phyloP scores from a whole-genome alignment of 2,888 invertebrate species.

The Acanthosoma haemorrhoidale region DNA sequence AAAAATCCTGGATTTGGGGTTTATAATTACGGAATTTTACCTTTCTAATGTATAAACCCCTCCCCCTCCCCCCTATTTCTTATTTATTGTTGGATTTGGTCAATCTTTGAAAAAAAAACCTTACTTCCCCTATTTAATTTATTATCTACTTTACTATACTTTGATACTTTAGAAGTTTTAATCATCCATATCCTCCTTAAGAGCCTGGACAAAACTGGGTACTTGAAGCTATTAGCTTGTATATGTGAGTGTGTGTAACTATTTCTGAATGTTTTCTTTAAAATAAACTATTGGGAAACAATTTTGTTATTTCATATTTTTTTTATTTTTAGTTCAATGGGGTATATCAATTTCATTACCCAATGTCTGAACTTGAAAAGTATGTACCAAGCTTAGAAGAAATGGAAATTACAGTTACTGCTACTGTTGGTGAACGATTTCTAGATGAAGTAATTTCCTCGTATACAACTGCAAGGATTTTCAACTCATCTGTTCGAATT shows the following conservation, averaged over 20 bases:
- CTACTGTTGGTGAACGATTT: slow-evolving; percentile 81
- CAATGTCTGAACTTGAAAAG: slow-evolving; percentile 69
- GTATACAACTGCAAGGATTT: slow-evolving; percentile 78
- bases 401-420: slow-evolving; percentile 76
- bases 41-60: too few species aligned
- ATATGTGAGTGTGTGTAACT: background rate
- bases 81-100: too few species aligned
- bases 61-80: too few species aligned
- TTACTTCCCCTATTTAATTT: too few species aligned
- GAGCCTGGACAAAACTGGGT: too few species aligned
- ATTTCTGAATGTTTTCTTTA: background rate
- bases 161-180: too few species aligned
- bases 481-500: slow-evolving; percentile 77
- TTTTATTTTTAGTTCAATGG: slow-evolving; percentile 68
- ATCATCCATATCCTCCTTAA: too few species aligned
- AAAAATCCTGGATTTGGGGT: too few species aligned
- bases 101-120: too few species aligned
- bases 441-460: slow-evolving; percentile 80
- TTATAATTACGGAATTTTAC: too few species aligned
- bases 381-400: slow-evolving; percentile 64
- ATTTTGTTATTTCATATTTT: background rate
- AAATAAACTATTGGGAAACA: background rate
- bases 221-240: background rate
- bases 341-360: slow-evolving; percentile 79
- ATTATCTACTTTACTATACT: too few species aligned